Percentiles rank a stretch among this genome's conserved stretches.
Evolutionary conservation across 2,113 vertebrate genomes (phyloP).

Genomic region (Bujurquina vittata): DNA sequence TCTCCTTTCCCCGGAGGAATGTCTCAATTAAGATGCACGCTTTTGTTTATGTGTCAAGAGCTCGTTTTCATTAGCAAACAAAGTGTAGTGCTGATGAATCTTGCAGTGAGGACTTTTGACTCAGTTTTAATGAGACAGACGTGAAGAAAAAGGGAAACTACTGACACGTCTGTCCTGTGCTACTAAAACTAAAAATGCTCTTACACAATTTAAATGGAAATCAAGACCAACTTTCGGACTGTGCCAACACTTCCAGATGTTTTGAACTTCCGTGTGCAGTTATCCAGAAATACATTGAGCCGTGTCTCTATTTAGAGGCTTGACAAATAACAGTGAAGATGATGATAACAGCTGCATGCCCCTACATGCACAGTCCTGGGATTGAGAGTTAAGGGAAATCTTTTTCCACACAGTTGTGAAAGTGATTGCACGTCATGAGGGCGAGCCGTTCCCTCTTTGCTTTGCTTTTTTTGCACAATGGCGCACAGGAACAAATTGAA

Average conservation of each 20-base stretch:
- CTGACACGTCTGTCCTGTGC: not conserved
- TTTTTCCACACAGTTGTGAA: not conserved
- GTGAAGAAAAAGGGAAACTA: not conserved
- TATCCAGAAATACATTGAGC: not conserved
- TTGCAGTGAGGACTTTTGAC: not conserved
- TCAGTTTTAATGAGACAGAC: not conserved
- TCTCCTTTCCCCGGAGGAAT: slow-evolving; percentile 11
- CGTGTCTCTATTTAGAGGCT: not conserved
- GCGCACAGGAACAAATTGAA: not conserved
- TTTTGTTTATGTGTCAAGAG: slow-evolving; percentile 7
- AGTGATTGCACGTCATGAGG: not conserved
- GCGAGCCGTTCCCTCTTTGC: not conserved
- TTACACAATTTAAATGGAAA: not conserved
- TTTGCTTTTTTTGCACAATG: not conserved
- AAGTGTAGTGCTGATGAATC: not conserved
- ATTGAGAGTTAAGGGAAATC: not conserved
- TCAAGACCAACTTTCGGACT: not conserved
- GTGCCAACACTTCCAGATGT: not conserved
- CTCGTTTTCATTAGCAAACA: slow-evolving; percentile 8
- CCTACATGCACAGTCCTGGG: not conserved
- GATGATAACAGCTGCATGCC: slow-evolving; percentile 14
- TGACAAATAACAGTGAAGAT: not conserved
- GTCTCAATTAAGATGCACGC: slow-evolving; percentile 47
- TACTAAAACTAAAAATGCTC: not conserved
- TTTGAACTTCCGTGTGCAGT: not conserved